Evolutionary conservation across 2,797 vertebrate species (phyloP).

Genomic region (Urocyon cinereoargenteus): DNA sequence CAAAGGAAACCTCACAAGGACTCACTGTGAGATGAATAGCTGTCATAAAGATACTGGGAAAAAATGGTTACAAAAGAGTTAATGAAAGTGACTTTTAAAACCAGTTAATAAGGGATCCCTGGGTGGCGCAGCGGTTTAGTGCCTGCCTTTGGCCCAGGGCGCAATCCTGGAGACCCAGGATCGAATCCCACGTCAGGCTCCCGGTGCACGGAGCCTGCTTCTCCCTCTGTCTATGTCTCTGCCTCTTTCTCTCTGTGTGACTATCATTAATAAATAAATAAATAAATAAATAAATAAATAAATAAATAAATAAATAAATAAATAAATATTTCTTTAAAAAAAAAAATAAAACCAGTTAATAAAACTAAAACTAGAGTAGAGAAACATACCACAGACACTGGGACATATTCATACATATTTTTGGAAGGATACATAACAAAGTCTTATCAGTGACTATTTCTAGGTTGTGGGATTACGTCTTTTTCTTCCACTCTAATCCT

Average conservation of each 20-base stretch:
- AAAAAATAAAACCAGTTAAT: background rate
- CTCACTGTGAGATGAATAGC: background rate
- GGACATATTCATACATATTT: background rate
- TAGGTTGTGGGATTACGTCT: background rate
- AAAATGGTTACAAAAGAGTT: background rate
- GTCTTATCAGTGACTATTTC: conserved; percentile 7
- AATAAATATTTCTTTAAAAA: too few species aligned
- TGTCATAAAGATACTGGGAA: background rate
- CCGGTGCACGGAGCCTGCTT: too few species aligned
- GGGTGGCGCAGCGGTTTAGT: too few species aligned
- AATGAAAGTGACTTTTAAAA: background rate
- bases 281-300: too few species aligned
- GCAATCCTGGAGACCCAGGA: too few species aligned
- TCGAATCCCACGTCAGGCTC: too few species aligned
- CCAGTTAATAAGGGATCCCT: background rate
- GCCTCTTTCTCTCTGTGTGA: too few species aligned
- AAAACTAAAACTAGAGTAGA: background rate
- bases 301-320: too few species aligned
- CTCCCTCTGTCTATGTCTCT: too few species aligned
- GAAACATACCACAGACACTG: background rate
- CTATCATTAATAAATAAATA: too few species aligned
- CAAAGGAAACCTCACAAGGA: background rate
- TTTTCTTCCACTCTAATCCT: background rate
- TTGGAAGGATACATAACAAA: background rate
- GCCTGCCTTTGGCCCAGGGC: too few species aligned